Conservation (phyloP, 2,113 vertebrate species). For the Trichomycterus rosablanca region DNA sequence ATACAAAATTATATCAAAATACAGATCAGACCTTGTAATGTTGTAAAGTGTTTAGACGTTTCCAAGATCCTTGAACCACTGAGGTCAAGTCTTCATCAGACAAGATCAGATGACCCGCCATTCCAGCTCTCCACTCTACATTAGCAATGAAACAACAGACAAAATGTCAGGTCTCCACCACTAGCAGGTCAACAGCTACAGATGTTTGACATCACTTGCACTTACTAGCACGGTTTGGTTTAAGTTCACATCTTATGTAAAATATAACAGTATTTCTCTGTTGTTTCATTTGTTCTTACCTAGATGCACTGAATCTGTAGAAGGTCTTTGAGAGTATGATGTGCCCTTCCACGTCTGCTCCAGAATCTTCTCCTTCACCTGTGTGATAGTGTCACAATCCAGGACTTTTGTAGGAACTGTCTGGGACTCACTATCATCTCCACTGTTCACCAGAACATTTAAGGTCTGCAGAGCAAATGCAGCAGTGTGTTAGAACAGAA, state of each 20-base stretch:
- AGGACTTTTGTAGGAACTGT: slow-evolving; percentile 83
- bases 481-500: no score
- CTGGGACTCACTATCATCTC: slow-evolving; percentile 76
- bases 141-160: no score
- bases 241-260: no score
- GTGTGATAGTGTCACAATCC: slow-evolving; percentile 92
- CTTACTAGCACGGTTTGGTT: no score
- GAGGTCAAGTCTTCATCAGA: slow-evolving; percentile 95
- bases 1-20: no score
- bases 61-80: slow-evolving; percentile 91
- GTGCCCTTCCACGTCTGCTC: slow-evolving; percentile 92
- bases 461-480: slow-evolving; percentile 69
- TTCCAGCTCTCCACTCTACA: slow-evolving; percentile 91
- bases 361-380: slow-evolving; percentile 96
- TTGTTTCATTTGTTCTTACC: slow-evolving; percentile 84
- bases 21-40: slow-evolving; percentile 99
- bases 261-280: no score
- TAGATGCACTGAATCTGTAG: slow-evolving; percentile 84
- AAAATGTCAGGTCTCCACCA: no score
- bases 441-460: slow-evolving; percentile 80
- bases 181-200: no score
- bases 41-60: slow-evolving; percentile 91
- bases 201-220: no score
- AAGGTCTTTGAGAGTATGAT: slow-evolving; percentile 84
- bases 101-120: slow-evolving; percentile 92